Evolutionary conservation across 1,140 invertebrate species (phyloP).

Genomic region (Ctenoplectra terminalis): DNA sequence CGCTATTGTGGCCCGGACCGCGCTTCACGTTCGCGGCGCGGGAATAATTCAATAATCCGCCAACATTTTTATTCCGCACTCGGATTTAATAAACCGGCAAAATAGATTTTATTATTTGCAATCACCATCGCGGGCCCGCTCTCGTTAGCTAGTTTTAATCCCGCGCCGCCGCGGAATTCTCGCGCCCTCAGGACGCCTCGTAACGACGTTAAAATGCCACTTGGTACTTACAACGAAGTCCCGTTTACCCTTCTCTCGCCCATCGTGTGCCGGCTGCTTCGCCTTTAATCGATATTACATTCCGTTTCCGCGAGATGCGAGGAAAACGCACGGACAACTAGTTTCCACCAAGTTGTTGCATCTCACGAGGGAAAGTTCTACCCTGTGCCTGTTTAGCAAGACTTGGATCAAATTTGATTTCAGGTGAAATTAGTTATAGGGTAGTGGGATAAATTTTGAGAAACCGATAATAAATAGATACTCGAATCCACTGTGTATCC

Average conservation of each 20-base stretch:
- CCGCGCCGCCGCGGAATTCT: slow-evolving; percentile 39
- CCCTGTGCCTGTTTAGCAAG: not conserved
- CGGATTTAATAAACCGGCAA: slow-evolving; percentile 74
- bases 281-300: slow-evolving; percentile 55
- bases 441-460: too few relatives aligned
- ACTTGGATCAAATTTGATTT: too few relatives aligned
- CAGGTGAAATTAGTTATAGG: too few relatives aligned
- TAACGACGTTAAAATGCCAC: slow-evolving; percentile 53
- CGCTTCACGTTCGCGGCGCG: slow-evolving; percentile 38
- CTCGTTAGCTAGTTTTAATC: slow-evolving; percentile 56
- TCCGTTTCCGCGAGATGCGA: not conserved
- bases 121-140: slow-evolving; percentile 59
- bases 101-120: slow-evolving; percentile 77
- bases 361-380: not conserved
- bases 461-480: not conserved
- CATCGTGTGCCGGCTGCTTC: not conserved
- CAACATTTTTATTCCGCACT: slow-evolving; percentile 72
- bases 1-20: slow-evolving; percentile 29
- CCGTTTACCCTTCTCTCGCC: slow-evolving; percentile 37
- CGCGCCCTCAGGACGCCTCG: slow-evolving; percentile 43
- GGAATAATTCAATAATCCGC: slow-evolving; percentile 74
- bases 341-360: not conserved
- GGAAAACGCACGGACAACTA: not conserved
- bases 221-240: slow-evolving; percentile 40
- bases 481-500: not conserved